Conservation (phyloP, 1,140 invertebrate genomes). For the Drosophila varians region DNA sequence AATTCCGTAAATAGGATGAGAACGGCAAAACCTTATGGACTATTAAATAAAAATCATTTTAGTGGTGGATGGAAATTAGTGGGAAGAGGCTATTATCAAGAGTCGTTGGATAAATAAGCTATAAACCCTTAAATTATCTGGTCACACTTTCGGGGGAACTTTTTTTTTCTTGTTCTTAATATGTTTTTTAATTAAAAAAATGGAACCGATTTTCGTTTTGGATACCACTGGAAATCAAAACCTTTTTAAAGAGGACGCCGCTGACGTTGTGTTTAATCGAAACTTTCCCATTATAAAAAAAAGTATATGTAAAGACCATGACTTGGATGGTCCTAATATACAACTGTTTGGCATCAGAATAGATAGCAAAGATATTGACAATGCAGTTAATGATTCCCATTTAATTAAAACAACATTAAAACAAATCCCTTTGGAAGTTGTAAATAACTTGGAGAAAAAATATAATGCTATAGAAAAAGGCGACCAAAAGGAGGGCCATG, state of each 20-base stretch:
- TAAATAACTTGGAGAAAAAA: background rate
- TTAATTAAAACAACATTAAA: background rate
- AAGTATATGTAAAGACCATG: background rate
- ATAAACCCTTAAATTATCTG: background rate
- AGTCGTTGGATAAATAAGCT: background rate
- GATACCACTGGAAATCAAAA: background rate
- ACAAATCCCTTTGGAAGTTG: background rate
- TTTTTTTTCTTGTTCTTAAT: no score
- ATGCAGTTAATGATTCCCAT: constrained; percentile 4
- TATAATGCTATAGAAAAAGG: background rate
- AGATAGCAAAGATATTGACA: constrained; percentile 32
- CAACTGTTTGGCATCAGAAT: constrained; percentile 66
- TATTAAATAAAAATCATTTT: no score
- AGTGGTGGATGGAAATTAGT: no score
- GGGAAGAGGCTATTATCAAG: no score
- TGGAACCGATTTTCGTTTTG: background rate
- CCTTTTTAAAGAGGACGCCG: no score
- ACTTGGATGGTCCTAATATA: constrained; percentile 11
- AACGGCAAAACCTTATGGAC: no score
- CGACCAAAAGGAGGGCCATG: constrained; percentile 66
- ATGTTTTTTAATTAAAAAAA: constrained; percentile 12
- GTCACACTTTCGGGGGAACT: background rate
- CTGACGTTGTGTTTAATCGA: background rate
- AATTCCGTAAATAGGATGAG: no score
- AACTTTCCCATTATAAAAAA: background rate